Evolutionary conservation across 1,140 invertebrate species (phyloP).

Genomic region (Stegodyphus mimosarum): DNA sequence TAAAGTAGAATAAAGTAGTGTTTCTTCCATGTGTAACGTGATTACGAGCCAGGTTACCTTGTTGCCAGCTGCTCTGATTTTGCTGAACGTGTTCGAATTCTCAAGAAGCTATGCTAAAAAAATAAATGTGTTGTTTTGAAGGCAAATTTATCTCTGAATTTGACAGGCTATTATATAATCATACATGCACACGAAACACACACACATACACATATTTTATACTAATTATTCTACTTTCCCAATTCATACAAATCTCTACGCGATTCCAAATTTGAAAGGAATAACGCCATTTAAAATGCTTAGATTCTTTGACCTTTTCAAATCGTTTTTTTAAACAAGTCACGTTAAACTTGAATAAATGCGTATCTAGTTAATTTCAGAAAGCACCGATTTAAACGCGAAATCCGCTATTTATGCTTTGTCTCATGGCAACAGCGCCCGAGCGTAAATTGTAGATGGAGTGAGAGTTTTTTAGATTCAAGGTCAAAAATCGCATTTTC

Average conservation of each 20-base stretch:
- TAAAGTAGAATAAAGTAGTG: too few species aligned
- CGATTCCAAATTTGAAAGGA: neutral
- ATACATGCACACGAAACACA: too few species aligned
- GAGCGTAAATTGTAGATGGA: constrained; percentile 9
- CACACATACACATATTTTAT: too few species aligned
- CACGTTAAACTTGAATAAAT: constrained; percentile 8
- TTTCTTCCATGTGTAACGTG: too few species aligned
- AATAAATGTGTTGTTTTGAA: too few species aligned
- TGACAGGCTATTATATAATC: too few species aligned
- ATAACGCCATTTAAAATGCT: too few species aligned
- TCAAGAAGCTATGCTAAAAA: too few species aligned
- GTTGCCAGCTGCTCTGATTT: too few species aligned
- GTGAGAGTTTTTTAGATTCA: constrained; percentile 18
- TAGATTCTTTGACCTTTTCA: constrained; percentile 3
- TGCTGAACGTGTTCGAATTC: too few species aligned
- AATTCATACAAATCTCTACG: neutral
- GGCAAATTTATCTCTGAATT: too few species aligned
- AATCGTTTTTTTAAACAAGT: neutral
- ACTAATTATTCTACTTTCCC: neutral
- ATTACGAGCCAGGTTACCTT: too few species aligned
- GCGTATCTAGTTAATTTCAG: constrained; percentile 7
- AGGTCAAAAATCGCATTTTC: constrained; percentile 19
- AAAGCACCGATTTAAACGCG: neutral
- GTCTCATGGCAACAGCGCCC: constrained; percentile 46
- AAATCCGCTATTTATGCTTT: constrained; percentile 24